Conservation (phyloP, 2,113 vertebrate genomes). For the Puffinus mauretanicus region DNA sequence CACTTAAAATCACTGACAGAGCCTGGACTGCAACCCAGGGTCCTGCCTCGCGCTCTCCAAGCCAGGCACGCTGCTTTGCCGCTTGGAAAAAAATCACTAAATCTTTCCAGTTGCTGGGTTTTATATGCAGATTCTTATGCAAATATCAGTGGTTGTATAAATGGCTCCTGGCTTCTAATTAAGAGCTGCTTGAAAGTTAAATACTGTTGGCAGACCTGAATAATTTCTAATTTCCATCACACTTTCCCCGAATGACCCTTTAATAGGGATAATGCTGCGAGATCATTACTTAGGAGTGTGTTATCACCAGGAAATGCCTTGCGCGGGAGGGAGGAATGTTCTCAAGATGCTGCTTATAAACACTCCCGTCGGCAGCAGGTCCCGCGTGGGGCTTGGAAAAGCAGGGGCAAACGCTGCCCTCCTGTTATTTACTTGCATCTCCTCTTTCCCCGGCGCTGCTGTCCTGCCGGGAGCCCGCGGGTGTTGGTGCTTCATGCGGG, state of each 20-base stretch:
- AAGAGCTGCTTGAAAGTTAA: conserved; percentile 59
- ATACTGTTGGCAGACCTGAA: conserved; percentile 24
- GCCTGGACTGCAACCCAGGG: neutral
- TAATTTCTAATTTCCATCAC: conserved; percentile 46
- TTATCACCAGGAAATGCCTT: neutral
- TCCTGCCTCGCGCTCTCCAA: neutral
- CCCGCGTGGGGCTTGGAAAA: neutral
- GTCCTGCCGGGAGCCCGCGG: neutral
- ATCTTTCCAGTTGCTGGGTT: neutral
- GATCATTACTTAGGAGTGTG: neutral
- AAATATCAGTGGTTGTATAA: conserved; percentile 38
- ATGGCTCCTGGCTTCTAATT: conserved; percentile 54
- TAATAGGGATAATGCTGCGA: conserved; percentile 30
- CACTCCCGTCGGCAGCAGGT: neutral
- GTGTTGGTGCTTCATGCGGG: neutral
- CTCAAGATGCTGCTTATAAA: neutral
- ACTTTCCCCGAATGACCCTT: conserved; percentile 48
- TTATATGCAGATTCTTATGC: conserved; percentile 18
- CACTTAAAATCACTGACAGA: neutral
- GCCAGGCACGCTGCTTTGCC: neutral
- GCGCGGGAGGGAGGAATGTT: neutral
- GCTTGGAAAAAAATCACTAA: neutral
- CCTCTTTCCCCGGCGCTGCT: accelerated
- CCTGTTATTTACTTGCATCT: neutral
- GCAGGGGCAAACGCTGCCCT: neutral